Evolutionary conservation across 2,797 vertebrate genomes (phyloP).

Genomic region (Sciurus carolinensis): DNA sequence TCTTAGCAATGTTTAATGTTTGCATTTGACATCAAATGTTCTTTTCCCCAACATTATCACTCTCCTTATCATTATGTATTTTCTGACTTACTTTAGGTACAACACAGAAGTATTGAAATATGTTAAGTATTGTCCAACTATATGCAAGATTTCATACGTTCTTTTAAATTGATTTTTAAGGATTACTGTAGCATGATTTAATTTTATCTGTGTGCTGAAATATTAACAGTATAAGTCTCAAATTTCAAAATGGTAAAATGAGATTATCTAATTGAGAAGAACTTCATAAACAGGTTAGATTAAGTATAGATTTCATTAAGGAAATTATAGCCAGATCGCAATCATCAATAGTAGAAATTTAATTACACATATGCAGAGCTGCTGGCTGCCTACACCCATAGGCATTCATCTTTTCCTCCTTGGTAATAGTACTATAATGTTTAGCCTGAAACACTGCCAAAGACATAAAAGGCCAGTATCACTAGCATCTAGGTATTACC

Average conservation of each 20-base stretch:
- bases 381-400: background rate
- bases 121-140: background rate
- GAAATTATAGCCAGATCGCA: background rate
- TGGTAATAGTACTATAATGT: background rate
- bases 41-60: background rate
- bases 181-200: conserved; percentile 22
- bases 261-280: conserved; percentile 46
- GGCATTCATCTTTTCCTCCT: background rate
- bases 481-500: background rate
- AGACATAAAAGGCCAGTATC: background rate
- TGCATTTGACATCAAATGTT: background rate
- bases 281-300: conserved; percentile 42
- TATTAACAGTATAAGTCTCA: conserved; percentile 60
- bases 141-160: conserved; percentile 20
- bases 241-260: conserved; percentile 38
- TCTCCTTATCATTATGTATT: background rate
- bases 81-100: background rate
- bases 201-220: conserved; percentile 52
- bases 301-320: conserved; percentile 48
- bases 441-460: background rate
- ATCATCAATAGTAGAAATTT: background rate
- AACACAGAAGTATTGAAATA: background rate
- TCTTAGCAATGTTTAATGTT: background rate
- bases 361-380: background rate
- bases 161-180: conserved; percentile 53